Evolutionary conservation across 2,888 invertebrate species (phyloP), one percentile per base, ranked within the genome.

Genomic region (Drosophila algonquin): DNA sequence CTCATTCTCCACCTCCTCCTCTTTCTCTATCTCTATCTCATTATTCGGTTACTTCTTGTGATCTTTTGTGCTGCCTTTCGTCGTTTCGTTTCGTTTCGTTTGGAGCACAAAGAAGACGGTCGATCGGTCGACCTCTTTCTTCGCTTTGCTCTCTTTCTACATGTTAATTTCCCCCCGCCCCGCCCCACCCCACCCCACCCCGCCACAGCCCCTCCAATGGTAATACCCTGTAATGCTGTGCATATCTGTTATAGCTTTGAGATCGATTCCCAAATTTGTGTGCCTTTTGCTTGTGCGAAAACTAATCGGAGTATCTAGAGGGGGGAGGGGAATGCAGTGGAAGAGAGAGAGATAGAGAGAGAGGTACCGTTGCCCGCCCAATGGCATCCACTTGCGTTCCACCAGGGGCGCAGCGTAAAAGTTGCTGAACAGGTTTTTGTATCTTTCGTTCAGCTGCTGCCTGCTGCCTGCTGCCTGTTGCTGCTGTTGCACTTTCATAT

Each of bases 401-500:
- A 79, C 70, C 59, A 75, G 56, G 56, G 63, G 60, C 55, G 53
- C 70, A 63, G 64, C 72, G 87, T 88, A 88, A 83, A 83, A 83
- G 83, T 83, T 83, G 87, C 71, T 80, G 18, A 65, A 73, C 87
- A 69, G 75, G 76, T 86, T 83, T 87, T 56, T 27, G 53, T 40
- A 45, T 60, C 45, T 21, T 45, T 32, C 48, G 18, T 40, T 56
- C 70, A 46, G 46, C 46, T 69, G 59, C 12, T 67, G 59, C 7
- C 18, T 18, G 18, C 18, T 70, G 52, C 40, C 18, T 63, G 65
- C 55, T 70, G 21, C 21, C 21, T 21, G 21, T 1, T 63, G 65
- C 55, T 70, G 52, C 40, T 68, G 73, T 32, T 83, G 88, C 83
- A 83, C 83, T 83, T 83, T 88, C 83, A 83, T 83, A 88, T 88